These are phyloP conservation scores for Diadema setosum DNA, from an alignment of 35 echinoderm and acorn worm genomes.

Conservation along the genomic window DNA sequence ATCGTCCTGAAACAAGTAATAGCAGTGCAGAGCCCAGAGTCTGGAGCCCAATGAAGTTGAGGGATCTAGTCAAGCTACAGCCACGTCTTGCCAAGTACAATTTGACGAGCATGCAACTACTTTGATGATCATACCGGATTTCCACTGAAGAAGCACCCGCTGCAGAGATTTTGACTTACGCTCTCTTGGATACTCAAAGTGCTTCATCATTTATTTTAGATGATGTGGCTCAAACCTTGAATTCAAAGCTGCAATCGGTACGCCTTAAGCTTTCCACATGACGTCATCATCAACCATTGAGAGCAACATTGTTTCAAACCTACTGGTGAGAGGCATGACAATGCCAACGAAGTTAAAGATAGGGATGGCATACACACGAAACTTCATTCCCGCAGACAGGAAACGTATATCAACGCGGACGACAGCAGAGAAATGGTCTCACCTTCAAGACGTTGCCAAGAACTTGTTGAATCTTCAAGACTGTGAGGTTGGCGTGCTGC, in stretches of 20 bases:
- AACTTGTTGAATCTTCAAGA: constrained; percentile 22
- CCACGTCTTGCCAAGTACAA: neutral
- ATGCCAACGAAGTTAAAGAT: neutral
- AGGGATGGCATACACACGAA: constrained; percentile 1
- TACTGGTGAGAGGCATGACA: neutral
- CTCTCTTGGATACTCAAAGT: constrained; percentile 55
- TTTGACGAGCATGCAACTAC: neutral
- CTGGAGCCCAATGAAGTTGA: neutral
- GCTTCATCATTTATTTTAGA: constrained; percentile 54
- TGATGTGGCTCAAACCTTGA: neutral
- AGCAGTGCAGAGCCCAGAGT: neutral
- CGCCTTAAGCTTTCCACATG: constrained; percentile 62
- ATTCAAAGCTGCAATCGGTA: neutral
- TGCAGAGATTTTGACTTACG: constrained; percentile 36
- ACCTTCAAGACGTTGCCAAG: neutral
- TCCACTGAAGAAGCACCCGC: constrained; percentile 33
- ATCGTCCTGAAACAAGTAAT: neutral
- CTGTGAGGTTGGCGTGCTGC: constrained; percentile 50
- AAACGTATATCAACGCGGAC: constrained; percentile 22
- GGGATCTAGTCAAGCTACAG: neutral
- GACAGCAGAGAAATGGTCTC: constrained; percentile 28
- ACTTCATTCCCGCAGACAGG: constrained; percentile 36
- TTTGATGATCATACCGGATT: constrained; percentile 55
- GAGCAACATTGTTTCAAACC: neutral
- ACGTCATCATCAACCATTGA: neutral